These are phyloP conservation scores for Pangasius larnaudii DNA, from an alignment of 2,797 vertebrate species.

Conservation along the genomic window DNA sequence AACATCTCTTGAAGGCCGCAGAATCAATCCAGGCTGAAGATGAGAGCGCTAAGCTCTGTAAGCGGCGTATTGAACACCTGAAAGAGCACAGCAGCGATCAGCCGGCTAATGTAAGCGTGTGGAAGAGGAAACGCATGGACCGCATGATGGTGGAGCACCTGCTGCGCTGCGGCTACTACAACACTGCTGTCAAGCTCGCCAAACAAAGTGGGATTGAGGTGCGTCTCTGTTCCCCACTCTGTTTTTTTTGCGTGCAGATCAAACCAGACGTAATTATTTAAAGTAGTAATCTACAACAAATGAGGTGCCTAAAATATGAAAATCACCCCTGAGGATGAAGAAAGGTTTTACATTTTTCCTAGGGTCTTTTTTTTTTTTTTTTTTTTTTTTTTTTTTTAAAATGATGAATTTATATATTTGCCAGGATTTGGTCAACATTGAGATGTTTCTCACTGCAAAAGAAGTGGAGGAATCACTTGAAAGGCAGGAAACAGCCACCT, in stretches of 20 bases:
- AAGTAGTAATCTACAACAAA: neutral
- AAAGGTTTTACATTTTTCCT: neutral
- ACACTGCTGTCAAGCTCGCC: constrained; percentile 94
- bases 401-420: neutral
- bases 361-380: neutral
- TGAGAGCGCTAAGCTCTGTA: constrained; percentile 96
- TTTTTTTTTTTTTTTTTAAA: neutral
- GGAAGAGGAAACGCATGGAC: constrained; percentile 99
- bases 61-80: constrained; percentile 94
- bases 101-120: constrained; percentile 89
- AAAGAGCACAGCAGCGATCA: constrained; percentile 98
- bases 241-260: neutral
- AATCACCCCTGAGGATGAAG: neutral
- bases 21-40: constrained; percentile 99
- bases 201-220: constrained; percentile 98
- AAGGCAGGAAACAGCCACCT: constrained; percentile 96
- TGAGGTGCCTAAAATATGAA: neutral
- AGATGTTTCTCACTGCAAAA: constrained; percentile 99
- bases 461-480: constrained; percentile 98
- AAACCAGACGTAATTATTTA: neutral
- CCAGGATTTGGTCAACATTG: constrained; percentile 98
- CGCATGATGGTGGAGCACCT: constrained; percentile 99
- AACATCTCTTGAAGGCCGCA: constrained; percentile 79
- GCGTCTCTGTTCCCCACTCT: constrained; percentile 9
- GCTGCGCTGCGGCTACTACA: constrained; percentile 97